A percentile compares a stretch with the other conserved stretches of the same genome.
Conservation (phyloP, 2,113 vertebrate genomes). For the Ptyas mucosa region DNA sequence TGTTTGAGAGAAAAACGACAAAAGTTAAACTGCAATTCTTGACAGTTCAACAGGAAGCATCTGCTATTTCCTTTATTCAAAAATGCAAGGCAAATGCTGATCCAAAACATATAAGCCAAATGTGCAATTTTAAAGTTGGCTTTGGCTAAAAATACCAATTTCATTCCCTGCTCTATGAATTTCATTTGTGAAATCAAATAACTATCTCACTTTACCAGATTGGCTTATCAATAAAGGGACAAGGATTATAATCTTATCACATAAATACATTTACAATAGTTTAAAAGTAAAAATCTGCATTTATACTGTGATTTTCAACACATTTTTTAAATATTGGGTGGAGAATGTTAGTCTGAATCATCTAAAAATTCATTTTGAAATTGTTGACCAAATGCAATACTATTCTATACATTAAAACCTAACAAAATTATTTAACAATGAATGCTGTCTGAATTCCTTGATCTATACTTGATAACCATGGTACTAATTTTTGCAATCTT, state of each 20-base stretch:
- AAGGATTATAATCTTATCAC: not conserved
- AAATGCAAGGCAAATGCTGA: constrained; percentile 58
- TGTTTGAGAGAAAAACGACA: constrained; percentile 42
- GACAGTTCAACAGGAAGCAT: constrained; percentile 67
- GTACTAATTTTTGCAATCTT: not conserved
- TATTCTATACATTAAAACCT: not conserved
- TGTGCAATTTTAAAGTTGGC: constrained; percentile 5
- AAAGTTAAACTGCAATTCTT: constrained; percentile 55
- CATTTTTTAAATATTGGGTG: not conserved
- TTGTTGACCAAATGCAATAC: not conserved
- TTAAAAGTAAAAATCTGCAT: not conserved
- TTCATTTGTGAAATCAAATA: not conserved
- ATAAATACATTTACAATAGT: not conserved
- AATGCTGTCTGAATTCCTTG: not conserved
- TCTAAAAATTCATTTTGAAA: not conserved
- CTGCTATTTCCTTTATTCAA: constrained; percentile 64
- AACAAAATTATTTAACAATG: not conserved
- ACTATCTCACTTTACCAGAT: not conserved
- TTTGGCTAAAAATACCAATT: not conserved
- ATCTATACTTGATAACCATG: not conserved
- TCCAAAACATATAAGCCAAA: constrained; percentile 41
- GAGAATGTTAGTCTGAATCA: not conserved
- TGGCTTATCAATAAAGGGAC: not conserved
- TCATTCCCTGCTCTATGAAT: not conserved
- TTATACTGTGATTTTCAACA: not conserved